A percentile compares a stretch with the other conserved stretches of the same genome.
phyloP scores from a whole-genome alignment of 2,113 vertebrate genomes.

The Leucoraja erinaceus region DNA sequence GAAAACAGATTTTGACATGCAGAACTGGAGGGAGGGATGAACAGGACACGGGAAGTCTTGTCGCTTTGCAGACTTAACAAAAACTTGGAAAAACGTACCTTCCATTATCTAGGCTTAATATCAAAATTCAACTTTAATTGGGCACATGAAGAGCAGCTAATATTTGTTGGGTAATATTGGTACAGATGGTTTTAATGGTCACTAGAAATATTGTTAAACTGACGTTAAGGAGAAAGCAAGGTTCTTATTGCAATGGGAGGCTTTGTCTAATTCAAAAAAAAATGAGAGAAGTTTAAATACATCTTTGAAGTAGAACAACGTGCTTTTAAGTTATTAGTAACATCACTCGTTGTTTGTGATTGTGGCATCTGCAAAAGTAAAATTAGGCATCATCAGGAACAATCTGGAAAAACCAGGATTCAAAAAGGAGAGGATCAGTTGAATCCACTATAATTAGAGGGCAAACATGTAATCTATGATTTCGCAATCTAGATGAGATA shows the following conservation, averaged over 20 bases:
- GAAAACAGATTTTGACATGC: too few relatives aligned
- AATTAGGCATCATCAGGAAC: neutral
- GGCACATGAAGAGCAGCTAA: neutral
- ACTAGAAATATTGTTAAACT: neutral
- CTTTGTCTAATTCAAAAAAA: neutral
- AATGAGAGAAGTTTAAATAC: neutral
- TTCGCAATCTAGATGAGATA: neutral
- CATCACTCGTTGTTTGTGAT: too few relatives aligned
- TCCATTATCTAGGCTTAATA: too few relatives aligned
- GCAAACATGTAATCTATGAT: neutral
- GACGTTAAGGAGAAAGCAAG: neutral
- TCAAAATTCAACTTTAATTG: neutral
- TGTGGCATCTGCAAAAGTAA: too few relatives aligned
- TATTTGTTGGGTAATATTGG: neutral
- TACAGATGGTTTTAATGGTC: neutral
- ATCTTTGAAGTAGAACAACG: too few relatives aligned
- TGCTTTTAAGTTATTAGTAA: too few relatives aligned
- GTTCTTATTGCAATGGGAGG: neutral
- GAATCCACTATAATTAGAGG: neutral
- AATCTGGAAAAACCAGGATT: neutral
- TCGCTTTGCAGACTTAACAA: too few relatives aligned
- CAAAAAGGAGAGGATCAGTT: neutral
- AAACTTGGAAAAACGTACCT: too few relatives aligned
- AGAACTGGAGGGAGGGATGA: too few relatives aligned
- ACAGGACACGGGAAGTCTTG: too few relatives aligned